A percentile compares a stretch with the other conserved stretches of the same genome.
phyloP scores from a whole-genome alignment of 2,113 vertebrate genomes.

The Ophthalmolycus amberensis region DNA sequence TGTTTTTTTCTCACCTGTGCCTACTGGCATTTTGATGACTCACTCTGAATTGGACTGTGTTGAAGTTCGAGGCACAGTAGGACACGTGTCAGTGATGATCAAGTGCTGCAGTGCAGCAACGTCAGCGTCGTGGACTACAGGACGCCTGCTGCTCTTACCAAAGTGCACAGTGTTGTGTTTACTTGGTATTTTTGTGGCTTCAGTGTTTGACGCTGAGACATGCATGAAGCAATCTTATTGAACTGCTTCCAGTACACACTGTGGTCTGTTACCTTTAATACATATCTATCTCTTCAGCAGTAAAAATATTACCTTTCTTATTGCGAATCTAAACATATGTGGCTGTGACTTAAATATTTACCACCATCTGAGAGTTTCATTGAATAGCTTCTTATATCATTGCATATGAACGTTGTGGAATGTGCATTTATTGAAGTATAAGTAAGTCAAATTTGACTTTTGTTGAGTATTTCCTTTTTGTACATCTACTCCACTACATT shows the following conservation, averaged over 20 bases:
- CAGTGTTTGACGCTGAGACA: neutral
- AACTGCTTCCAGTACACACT: slow-evolving; percentile 3
- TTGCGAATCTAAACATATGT: neutral
- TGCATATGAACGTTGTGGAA: neutral
- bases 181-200: neutral
- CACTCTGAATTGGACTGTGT: slow-evolving; percentile 50
- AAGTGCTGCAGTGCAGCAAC: slow-evolving; percentile 34
- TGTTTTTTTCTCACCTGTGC: slow-evolving; percentile 36
- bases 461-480: neutral
- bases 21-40: slow-evolving; percentile 62
- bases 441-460: neutral
- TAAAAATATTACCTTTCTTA: neutral
- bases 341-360: neutral
- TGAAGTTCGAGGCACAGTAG: slow-evolving; percentile 48
- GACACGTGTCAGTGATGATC: slow-evolving; percentile 50
- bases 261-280: neutral
- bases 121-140: slow-evolving; percentile 17
- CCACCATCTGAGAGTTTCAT: neutral
- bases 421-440: neutral
- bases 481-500: neutral
- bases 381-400: neutral
- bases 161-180: neutral
- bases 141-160: slow-evolving; percentile 25
- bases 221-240: neutral
- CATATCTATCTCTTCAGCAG: neutral